A percentile compares a stretch with the other conserved stretches of the same genome.
Evolutionary conservation across 2,797 vertebrate genomes (phyloP).

Genomic region (Scarus forsteni): DNA sequence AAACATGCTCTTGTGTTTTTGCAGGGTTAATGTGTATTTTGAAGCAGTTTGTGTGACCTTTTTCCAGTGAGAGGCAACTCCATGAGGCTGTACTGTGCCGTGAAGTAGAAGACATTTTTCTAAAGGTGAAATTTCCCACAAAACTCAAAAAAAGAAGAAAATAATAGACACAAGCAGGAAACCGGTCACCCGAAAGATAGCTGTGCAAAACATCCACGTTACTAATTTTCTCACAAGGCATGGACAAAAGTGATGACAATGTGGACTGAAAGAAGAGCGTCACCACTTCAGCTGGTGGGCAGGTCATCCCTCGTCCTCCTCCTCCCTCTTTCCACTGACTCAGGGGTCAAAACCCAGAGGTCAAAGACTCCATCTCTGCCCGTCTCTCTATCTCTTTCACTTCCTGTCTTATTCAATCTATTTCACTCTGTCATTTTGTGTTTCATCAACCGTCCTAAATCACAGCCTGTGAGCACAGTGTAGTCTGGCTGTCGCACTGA

Average conservation of each 20-base stretch:
- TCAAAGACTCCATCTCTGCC: conserved; percentile 29
- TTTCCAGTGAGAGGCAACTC: conserved; percentile 8
- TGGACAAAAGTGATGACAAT: conserved; percentile 24
- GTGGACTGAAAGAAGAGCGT: conserved; percentile 32
- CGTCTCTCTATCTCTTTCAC: conserved; percentile 14
- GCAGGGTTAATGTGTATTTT: not conserved
- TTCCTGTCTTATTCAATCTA: conserved; percentile 3
- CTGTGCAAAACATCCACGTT: conserved; percentile 2
- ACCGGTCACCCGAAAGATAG: conserved; percentile 17
- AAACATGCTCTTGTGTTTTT: not conserved
- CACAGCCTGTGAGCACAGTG: not conserved
- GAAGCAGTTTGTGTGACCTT: conserved; percentile 11
- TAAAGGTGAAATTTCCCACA: conserved; percentile 14
- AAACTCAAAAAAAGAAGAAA: not conserved
- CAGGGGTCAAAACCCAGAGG: conserved; percentile 46
- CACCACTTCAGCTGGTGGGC: conserved; percentile 31
- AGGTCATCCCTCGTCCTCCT: conserved; percentile 47
- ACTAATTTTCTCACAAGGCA: conserved; percentile 40
- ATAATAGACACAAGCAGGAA: not conserved
- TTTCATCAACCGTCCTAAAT: conserved; percentile 2
- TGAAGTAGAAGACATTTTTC: conserved; percentile 34
- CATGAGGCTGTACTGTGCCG: conserved; percentile 24
- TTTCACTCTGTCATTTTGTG: conserved; percentile 1
- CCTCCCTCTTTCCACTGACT: conserved; percentile 46
- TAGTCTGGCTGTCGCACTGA: not conserved